These are phyloP conservation scores for Xiphorhynchus erythropygius DNA, from an alignment of 2,797 vertebrate species.

Conservation along the genomic window DNA sequence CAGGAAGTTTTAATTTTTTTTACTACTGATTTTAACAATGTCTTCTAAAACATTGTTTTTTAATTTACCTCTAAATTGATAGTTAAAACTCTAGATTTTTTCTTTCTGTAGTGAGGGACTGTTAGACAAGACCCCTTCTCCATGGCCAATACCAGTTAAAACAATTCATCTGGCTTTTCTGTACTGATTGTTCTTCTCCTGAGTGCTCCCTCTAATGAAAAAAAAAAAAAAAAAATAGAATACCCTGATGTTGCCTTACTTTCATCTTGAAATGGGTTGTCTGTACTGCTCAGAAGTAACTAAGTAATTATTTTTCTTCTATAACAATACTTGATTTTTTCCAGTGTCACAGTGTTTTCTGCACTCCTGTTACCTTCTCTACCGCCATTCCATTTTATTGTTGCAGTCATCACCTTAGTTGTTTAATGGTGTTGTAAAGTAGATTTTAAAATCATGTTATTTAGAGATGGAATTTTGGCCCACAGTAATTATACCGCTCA, in stretches of 20 bases:
- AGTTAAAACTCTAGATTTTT: neutral
- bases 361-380: neutral
- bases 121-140: neutral
- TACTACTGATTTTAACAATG: neutral
- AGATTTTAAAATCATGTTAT: neutral
- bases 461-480: neutral
- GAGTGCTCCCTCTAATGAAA: neutral
- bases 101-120: neutral
- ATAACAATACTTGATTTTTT: neutral
- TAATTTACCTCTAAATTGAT: neutral
- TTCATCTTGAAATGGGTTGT: neutral
- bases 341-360: neutral
- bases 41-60: neutral
- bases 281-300: neutral
- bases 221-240: neutral
- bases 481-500: neutral
- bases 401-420: neutral
- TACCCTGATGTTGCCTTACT: neutral
- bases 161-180: neutral
- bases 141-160: neutral
- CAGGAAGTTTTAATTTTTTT: neutral
- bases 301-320: neutral
- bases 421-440: neutral
- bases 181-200: neutral
- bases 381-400: neutral